Percentiles rank a stretch among this genome's conserved stretches.
Evolutionary conservation across 23 tunicate species (phyloP).

Genomic region (Styela plicata): DNA sequence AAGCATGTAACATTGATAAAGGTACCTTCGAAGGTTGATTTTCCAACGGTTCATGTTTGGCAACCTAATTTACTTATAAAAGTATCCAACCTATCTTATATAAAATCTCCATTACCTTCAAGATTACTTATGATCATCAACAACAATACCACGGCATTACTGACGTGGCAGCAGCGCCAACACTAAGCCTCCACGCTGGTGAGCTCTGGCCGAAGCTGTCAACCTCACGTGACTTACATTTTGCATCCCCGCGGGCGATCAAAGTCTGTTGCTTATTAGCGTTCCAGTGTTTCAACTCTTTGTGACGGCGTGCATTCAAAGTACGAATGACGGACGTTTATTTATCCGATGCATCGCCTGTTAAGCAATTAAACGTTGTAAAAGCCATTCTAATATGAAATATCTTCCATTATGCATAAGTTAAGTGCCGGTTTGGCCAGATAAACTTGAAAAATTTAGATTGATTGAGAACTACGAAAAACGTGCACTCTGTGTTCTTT

Average conservation of each 20-base stretch:
- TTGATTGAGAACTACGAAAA: too few relatives aligned
- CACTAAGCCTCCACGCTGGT: not conserved
- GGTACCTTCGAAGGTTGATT: too few relatives aligned
- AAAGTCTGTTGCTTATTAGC: not conserved
- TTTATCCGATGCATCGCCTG: not conserved
- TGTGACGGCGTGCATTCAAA: not conserved
- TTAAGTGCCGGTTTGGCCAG: too few relatives aligned
- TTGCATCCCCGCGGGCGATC: not conserved
- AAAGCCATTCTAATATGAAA: not conserved
- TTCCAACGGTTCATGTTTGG: too few relatives aligned
- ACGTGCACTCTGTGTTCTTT: too few relatives aligned
- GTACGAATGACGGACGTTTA: not conserved
- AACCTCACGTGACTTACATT: not conserved
- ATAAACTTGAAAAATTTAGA: too few relatives aligned
- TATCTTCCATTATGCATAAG: too few relatives aligned
- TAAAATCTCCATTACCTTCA: too few relatives aligned
- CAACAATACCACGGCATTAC: not conserved
- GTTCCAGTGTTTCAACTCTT: not conserved
- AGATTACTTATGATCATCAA: too few relatives aligned
- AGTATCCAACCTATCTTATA: too few relatives aligned
- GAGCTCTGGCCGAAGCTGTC: not conserved
- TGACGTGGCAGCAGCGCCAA: not conserved
- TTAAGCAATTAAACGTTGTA: not conserved
- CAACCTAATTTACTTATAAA: too few relatives aligned
- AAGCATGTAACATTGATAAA: too few relatives aligned